Evolutionary conservation across 2,113 vertebrate species (phyloP).

Genomic region (Pavo muticus): DNA sequence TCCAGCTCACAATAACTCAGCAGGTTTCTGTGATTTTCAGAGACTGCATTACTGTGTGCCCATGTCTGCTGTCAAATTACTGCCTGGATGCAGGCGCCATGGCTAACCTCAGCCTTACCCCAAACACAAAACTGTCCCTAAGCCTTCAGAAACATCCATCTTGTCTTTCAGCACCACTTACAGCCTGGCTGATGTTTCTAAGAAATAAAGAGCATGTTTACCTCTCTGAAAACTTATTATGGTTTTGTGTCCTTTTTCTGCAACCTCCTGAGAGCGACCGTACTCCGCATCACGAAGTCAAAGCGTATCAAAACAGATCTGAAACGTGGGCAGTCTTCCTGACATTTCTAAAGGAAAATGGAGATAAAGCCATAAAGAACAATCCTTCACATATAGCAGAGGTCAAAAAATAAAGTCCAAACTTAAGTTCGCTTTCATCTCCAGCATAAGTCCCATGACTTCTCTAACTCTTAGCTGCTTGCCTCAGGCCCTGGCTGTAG

Average conservation of each 20-base stretch:
- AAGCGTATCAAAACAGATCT: slow-evolving; percentile 14
- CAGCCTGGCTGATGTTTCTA: not conserved
- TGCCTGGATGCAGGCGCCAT: slow-evolving; percentile 31
- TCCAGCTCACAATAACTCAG: slow-evolving; percentile 70
- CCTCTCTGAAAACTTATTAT: not conserved
- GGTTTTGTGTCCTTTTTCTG: not conserved
- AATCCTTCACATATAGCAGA: not conserved
- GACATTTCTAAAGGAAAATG: slow-evolving; percentile 20
- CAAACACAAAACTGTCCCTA: not conserved
- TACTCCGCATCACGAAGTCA: not conserved
- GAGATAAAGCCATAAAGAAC: slow-evolving; percentile 13
- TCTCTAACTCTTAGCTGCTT: not conserved
- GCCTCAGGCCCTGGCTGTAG: not conserved
- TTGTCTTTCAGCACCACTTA: slow-evolving; percentile 5
- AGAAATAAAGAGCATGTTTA: not conserved
- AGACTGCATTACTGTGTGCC: slow-evolving; percentile 32
- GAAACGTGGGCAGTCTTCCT: not conserved
- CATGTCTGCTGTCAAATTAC: slow-evolving; percentile 53
- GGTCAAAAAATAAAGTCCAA: slow-evolving; percentile 21
- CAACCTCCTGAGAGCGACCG: not conserved
- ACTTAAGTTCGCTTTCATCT: not conserved
- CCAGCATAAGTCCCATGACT: not conserved
- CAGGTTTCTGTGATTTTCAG: slow-evolving; percentile 51
- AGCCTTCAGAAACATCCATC: slow-evolving; percentile 22
- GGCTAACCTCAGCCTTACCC: slow-evolving; percentile 39